Base-by-base conservation (phyloP, 2,113 vertebrate genomes). In the Crotalus helleri region DNA sequence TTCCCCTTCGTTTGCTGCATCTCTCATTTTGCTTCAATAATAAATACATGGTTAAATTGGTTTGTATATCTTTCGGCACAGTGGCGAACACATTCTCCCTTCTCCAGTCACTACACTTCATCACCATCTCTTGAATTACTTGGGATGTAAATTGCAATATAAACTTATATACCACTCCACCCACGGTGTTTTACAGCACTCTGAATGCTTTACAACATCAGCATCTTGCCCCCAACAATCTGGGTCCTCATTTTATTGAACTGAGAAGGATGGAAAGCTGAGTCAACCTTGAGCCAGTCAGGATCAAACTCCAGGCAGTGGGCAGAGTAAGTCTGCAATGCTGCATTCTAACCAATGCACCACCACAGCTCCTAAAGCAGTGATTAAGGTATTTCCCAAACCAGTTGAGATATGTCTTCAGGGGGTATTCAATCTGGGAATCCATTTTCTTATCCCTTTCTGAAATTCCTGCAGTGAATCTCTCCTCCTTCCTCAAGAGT, bases 1-100 rank as follows among this genome's bases (percentile, higher is more conserved):
- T 85, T 85, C 90, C 90, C 39, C 54, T 58, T 49, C 39, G 2
- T 53, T 57, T 85, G 53, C 33, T 87, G 39, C 81, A n/a, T 58
- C n/a, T 86, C 81, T 39, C 91, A 86, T 91, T 91, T n/a, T 26
- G 23, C 58, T 91, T 59, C 81, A 87, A 23, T 91, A 58, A 85
- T 87, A 87, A 91, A 91, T 91, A 24, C 74, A 17, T 26, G 12
- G 54, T 86, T n/a, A 29, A 86, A 58, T 86, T 49, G 57, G 81
- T 59, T 86, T 54, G 17, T 55, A 81, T 86, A 29, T 86, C 39
- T 10, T 91, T 57, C n/a, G 4, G 54, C 13, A 17, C 19, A 13
- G 81, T 11, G n/a, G 23, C 24, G 12, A 44, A 21, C 24, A 49
- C 44, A 59, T 29, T 13, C 15, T 86, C 10, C 5, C 81, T 12